Evolutionary conservation across 2,797 vertebrate species (phyloP), one percentile per base, ranked within the genome.

Genomic region (Chaetophractus vellerosus): DNA sequence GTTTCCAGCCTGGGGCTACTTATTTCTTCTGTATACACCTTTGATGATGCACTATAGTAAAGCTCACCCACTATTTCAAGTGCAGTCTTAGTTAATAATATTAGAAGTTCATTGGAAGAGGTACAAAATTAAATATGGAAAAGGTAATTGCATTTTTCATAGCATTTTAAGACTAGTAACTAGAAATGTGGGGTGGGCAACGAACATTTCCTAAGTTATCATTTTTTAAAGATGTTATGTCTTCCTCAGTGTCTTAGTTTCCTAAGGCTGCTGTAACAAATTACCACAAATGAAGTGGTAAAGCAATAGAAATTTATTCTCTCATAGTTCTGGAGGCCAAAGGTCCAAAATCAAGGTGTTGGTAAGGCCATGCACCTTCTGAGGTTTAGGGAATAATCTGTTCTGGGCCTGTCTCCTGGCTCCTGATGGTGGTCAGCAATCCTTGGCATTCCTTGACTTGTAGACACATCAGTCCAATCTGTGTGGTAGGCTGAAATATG

Each of bases 11-110:
- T 57, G 16, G 28, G 18, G 1, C 45, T n/a, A 6, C 36, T 76
- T 57, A 59, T 11, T 19, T 45, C 57, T 91, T 79, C 71, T 59
- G 0, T 68, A 9, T 31, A 18, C 64, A 16, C 57, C 36, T 93
- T 87, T 87, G 31, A 55, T 64, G 76, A 83, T 76, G 33, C n/a
- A 72, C 55, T 92, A 0, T n/a, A 57, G 16, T 45, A 36, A 69
- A 84, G 45, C 48, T 87, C 5, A 48, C 45, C 10, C 68, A 31
- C 16, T n/a, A 36, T 61, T 92, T 89, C 80, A 95, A 92, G 9
- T 38, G 2, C 5, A 72, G 45, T 6, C 87, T 9, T 19, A 57
- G 52, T 50, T 85, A 50, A 87, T 57, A 36, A 45, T 55, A 31
- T 33, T 64, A 88, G 21, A 24, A 52, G 16, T 71, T 91, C 16